Evolutionary conservation across 2,113 vertebrate species (phyloP), one percentile per base, ranked within the genome.

Genomic region (Taurulus bubalis): DNA sequence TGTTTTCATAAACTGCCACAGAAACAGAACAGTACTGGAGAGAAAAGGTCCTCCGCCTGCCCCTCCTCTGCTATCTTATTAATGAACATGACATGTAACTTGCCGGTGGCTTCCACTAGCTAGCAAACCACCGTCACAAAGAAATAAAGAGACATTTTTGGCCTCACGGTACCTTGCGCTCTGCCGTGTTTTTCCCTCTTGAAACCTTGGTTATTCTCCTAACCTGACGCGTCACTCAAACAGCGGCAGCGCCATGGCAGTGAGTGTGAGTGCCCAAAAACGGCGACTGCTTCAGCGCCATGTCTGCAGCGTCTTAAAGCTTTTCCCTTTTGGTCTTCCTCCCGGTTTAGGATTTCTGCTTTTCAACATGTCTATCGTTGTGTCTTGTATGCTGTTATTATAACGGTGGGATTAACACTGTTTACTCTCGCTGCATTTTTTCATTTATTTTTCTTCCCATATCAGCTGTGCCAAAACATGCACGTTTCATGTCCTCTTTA

Each of bases 391-490:
- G 4, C 28, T 10, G 30, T 1, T 8, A 10, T 62, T 20, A 20
- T 32, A 20, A 18, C 12, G 53, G 53, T 56, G 24, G 24, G n/a
- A 56, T 56, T 56, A 56, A 56, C 53, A 26, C 4, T 26, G 53
- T 14, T 26, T 24, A 56, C 53, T 56, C 53, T 56, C 24, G 16
- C 59, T 20, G 15, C 28, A 32, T 34, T 42, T 42, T 11, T 42
- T n/a, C n/a, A 15, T 42, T 42, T 42, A 42, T 59, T 6, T 28
- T 55, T 55, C 9, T 12, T 24, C n/a, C 26, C 2, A 15, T 9
- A 62, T 32, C 59, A 20, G 28, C 59, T 32, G 59, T 32, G 59
- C 59, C 59, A 62, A 62, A 62, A 62, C 30, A 62, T 62, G 59
- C 30, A 34, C 9, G 16, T 22, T 34, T 20, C 30, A 34, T 62